Evolutionary conservation across 2,797 vertebrate genomes (phyloP).

Genomic region (Australoheros facetus): DNA sequence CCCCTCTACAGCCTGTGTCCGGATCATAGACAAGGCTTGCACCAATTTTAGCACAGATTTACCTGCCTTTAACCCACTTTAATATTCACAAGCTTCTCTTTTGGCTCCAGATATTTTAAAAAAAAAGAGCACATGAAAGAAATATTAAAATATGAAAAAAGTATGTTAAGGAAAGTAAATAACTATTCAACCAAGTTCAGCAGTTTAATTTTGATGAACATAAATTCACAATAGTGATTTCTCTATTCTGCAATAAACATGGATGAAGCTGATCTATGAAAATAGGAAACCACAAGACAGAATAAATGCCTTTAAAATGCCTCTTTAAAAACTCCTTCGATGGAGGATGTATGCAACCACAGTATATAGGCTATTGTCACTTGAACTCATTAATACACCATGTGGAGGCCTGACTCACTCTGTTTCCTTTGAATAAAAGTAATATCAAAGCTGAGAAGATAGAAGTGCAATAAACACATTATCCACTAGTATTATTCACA

Average conservation of each 20-base stretch:
- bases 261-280: not conserved
- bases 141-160: constrained; percentile 12
- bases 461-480: not conserved
- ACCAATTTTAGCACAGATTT: constrained; percentile 45
- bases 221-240: not conserved
- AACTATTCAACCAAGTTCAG: not conserved
- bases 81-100: constrained; percentile 4
- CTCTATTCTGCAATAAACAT: not conserved
- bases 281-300: constrained; percentile 10
- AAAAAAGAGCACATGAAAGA: not conserved
- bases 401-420: constrained; percentile 25
- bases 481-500: not conserved
- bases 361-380: constrained; percentile 36
- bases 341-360: constrained; percentile 14
- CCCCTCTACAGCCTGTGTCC: constrained; percentile 27
- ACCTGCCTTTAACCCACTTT: constrained; percentile 20
- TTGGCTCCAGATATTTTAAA: not conserved
- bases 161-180: not conserved
- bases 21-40: constrained; percentile 35
- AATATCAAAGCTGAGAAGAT: constrained; percentile 11
- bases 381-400: constrained; percentile 51
- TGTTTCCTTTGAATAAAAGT: constrained; percentile 36
- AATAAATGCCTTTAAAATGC: not conserved
- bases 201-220: not conserved
- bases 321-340: constrained; percentile 16